These are phyloP conservation scores for Struthio camelus DNA, from an alignment of 2,113 vertebrate species.

Conservation along the genomic window DNA sequence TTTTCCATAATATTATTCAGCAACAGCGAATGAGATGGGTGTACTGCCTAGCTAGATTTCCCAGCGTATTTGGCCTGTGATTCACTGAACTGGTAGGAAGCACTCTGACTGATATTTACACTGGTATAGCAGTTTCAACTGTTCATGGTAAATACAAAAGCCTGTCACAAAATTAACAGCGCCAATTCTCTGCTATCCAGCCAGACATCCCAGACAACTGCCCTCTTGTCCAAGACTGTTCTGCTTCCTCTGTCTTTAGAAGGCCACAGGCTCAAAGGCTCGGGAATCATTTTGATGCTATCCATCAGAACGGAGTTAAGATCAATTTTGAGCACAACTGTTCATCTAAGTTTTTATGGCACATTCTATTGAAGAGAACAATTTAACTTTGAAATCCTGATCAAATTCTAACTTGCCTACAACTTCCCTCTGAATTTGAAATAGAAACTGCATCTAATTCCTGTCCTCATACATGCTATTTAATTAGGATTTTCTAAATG, in stretches of 20 bases:
- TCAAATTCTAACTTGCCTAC: background rate
- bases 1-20: background rate
- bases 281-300: background rate
- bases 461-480: background rate
- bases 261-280: background rate
- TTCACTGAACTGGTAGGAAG: background rate
- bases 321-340: background rate
- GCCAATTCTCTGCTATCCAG: background rate
- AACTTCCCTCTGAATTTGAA: background rate
- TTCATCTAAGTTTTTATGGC: background rate
- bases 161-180: background rate
- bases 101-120: background rate
- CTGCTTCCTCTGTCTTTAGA: background rate
- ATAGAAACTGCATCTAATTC: background rate
- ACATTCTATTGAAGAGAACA: background rate
- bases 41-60: background rate
- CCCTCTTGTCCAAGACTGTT: background rate
- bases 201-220: background rate
- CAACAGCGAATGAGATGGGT: background rate
- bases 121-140: background rate
- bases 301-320: background rate
- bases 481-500: background rate
- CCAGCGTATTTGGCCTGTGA: background rate
- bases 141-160: background rate
- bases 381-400: background rate